Percentiles rank a stretch among this genome's conserved stretches.
These are phyloP conservation scores for Castor canadensis DNA, from an alignment of 2,113 vertebrate species.

Conservation along the genomic window DNA sequence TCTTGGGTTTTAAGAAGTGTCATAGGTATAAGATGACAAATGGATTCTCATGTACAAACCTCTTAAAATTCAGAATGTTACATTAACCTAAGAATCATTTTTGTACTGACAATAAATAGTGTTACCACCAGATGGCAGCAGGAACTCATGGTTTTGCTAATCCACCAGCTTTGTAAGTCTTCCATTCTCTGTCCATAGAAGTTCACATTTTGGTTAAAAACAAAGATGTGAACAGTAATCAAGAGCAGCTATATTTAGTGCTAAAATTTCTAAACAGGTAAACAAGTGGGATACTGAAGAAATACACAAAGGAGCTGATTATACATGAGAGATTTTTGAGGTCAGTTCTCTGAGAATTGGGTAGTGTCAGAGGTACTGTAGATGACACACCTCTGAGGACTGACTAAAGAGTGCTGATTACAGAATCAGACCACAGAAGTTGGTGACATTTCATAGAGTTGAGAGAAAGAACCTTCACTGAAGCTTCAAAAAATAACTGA, in stretches of 20 bases:
- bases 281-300: neutral
- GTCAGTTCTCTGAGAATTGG: neutral
- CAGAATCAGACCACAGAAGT: neutral
- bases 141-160: fast-evolving
- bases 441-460: neutral
- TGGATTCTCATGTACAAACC: fast-evolving
- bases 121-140: conserved; percentile 29
- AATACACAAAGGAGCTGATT: neutral
- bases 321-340: neutral
- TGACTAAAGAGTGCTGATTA: fast-evolving
- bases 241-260: neutral
- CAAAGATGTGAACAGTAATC: neutral
- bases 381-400: too few relatives aligned
- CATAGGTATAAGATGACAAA: neutral
- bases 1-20: neutral
- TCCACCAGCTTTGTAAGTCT: neutral
- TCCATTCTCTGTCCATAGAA: neutral
- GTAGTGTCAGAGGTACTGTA: neutral
- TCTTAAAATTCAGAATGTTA: too few relatives aligned
- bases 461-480: neutral
- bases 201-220: neutral
- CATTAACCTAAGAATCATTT: neutral
- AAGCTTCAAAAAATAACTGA: neutral
- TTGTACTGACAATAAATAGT: fast-evolving
- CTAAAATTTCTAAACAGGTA: neutral